Evolutionary conservation across 2,797 vertebrate species (phyloP), one percentile per base, ranked within the genome.

Genomic region (Chiloscyllium punctatum): DNA sequence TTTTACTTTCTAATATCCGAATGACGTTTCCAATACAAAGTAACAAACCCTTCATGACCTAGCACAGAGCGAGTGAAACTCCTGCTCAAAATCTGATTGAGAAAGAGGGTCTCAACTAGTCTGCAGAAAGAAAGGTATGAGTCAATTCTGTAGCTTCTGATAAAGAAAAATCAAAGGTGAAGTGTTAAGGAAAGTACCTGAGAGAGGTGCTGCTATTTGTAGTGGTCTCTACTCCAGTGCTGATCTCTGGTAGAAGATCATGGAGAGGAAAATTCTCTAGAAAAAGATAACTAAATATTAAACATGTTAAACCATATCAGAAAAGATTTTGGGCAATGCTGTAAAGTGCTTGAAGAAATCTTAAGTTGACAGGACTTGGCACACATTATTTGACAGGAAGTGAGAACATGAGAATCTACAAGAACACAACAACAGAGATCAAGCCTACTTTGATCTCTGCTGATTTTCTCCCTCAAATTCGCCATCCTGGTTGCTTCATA

Each of bases 221-320:
- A 96, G 98, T 98, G 0, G 98, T 98, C 97, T 99, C 99, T 97
- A 99, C 98, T 96, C 99, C 99, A 51, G 99, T 99, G 96, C 98
- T 99, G 95, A 98, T 99, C 97, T 99, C 99, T 96, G 98, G 97
- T 97, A 99, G 96, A 94, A 99, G 98, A 96, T 99, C 99, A 96
- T 98, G 97, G 48, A 99, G 98, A 0, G 99, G 99, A 96, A 99
- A 99, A 97, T 99, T 99, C 97, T 99, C 99, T 99, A 95, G 71
- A 97, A 97, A 96, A 96, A 72, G 27, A 84, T 62, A 57, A 96
- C 42, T 69, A 95, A 69, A 86, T 9, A 68, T 92, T 69, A 51
- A n/a, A 37, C 90, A 53, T 33, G 4, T n/a, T 57, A 90, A 62
- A 90, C 30, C 16, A 53, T 11, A 57, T 2, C 51, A 88, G 86